Percentiles rank a stretch among this genome's conserved stretches.
These are phyloP conservation scores for Apotomis capreana DNA, from an alignment of 2,888 invertebrate genomes.

Conservation along the genomic window DNA sequence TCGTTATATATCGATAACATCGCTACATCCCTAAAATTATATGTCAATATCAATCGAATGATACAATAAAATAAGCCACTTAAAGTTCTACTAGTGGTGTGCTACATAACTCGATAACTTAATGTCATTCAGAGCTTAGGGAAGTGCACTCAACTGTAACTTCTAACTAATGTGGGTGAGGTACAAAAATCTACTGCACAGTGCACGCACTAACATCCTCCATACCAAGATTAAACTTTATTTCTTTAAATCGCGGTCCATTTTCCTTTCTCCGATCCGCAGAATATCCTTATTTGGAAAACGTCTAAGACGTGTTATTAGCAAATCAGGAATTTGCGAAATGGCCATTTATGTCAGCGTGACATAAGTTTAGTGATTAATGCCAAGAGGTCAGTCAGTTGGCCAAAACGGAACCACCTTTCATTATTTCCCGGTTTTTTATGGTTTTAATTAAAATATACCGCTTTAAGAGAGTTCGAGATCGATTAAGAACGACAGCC, in stretches of 20 bases:
- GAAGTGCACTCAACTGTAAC: not conserved
- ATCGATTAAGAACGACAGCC: not conserved
- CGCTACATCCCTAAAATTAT: too few relatives aligned
- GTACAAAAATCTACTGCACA: conserved; percentile 10
- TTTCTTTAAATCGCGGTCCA: not conserved
- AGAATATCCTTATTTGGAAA: conserved; percentile 26
- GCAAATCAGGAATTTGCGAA: conserved; percentile 35
- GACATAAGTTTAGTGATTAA: conserved; percentile 39
- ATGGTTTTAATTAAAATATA: conserved; percentile 12
- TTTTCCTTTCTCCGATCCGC: not conserved
- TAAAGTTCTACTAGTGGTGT: too few relatives aligned
- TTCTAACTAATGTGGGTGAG: conserved; percentile 1
- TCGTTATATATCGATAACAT: too few relatives aligned
- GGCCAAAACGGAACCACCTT: conserved; percentile 25
- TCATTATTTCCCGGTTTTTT: conserved; percentile 3
- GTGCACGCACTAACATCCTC: not conserved
- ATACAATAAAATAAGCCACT: too few relatives aligned
- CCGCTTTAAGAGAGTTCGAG: not conserved
- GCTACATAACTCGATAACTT: not conserved
- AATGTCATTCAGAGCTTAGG: conserved; percentile 29
- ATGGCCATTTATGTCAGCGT: conserved; percentile 33
- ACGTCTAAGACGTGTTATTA: conserved; percentile 30
- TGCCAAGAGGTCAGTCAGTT: conserved; percentile 32
- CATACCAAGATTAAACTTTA: conserved; percentile 4
- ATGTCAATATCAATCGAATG: too few relatives aligned